These are phyloP conservation scores for Triplophysa siluroides DNA, from an alignment of 2,113 vertebrate species.

Conservation along the genomic window DNA sequence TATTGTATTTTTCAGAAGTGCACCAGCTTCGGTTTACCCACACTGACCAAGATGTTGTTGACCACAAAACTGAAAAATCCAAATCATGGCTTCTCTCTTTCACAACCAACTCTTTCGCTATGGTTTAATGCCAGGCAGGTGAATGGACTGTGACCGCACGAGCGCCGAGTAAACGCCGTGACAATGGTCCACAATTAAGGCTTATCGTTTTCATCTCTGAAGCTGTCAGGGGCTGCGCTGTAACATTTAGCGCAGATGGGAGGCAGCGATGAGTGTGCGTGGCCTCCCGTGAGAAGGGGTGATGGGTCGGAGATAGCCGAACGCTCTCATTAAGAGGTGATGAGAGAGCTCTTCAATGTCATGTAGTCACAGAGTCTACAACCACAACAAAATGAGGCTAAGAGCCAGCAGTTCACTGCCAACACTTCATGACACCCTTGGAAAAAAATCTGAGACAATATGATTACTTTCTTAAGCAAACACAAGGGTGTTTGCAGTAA, in stretches of 20 bases:
- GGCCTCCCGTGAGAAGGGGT: slow-evolving; percentile 32
- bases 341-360: slow-evolving; percentile 70
- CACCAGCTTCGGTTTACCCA: too few relatives aligned
- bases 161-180: background rate
- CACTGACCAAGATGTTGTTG: too few relatives aligned
- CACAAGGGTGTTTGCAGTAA: slow-evolving; percentile 15
- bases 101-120: background rate
- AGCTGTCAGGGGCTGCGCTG: slow-evolving; percentile 60
- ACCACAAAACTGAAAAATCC: too few relatives aligned
- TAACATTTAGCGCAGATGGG: slow-evolving; percentile 76
- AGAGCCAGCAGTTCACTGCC: slow-evolving; percentile 21
- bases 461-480: slow-evolving; percentile 15
- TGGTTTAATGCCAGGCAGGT: slow-evolving; percentile 15
- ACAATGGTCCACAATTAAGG: slow-evolving; percentile 55
- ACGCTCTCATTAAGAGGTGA: slow-evolving; percentile 77
- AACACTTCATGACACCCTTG: slow-evolving; percentile 4
- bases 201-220: slow-evolving; percentile 65
- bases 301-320: slow-evolving; percentile 65
- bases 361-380: slow-evolving; percentile 44
- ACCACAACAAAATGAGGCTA: slow-evolving; percentile 8
- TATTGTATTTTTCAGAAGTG: too few relatives aligned
- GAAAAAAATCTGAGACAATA: background rate
- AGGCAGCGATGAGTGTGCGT: slow-evolving; percentile 58
- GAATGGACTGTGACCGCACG: slow-evolving; percentile 19
- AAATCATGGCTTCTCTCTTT: background rate